These are phyloP conservation scores for Cheilosia pagana DNA, from an alignment of 2,888 invertebrate genomes.

Conservation along the genomic window DNA sequence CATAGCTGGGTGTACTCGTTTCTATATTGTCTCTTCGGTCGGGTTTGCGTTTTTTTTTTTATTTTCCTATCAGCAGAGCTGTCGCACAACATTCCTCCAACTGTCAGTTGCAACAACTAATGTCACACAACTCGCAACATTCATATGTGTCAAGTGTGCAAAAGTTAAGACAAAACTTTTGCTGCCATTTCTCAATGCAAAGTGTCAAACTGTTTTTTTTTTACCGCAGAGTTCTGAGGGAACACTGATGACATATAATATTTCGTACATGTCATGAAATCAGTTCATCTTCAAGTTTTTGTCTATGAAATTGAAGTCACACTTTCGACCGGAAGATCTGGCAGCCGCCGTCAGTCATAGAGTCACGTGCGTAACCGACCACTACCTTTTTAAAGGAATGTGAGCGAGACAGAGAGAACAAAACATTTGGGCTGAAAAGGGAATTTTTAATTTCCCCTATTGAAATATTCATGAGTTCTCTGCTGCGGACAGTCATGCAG, in stretches of 20 bases:
- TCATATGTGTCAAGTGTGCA: conserved; percentile 26
- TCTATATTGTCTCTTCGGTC: conserved; percentile 18
- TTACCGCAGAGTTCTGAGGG: conserved; percentile 14
- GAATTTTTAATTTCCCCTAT: conserved; percentile 70
- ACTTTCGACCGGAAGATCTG: conserved; percentile 45
- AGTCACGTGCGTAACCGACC: conserved; percentile 50
- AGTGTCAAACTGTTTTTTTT: conserved; percentile 31
- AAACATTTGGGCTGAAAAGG: conserved; percentile 31
- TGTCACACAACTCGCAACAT: conserved; percentile 27
- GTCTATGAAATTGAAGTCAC: too few species aligned
- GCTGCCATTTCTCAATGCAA: conserved; percentile 27
- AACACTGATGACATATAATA: conserved; percentile 40
- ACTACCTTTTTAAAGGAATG: conserved; percentile 22
- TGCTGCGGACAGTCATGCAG: conserved; percentile 41
- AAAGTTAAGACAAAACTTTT: conserved; percentile 29
- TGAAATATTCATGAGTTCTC: conserved; percentile 69
- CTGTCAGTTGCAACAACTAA: conserved; percentile 54
- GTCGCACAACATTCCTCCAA: conserved; percentile 36
- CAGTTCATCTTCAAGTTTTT: background rate
- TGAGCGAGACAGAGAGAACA: conserved; percentile 7
- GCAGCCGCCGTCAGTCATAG: conserved; percentile 38
- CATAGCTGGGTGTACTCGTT: background rate
- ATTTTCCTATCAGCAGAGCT: conserved; percentile 37
- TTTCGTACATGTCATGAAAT: conserved; percentile 12
- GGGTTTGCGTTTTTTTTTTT: conserved; percentile 1